Percentiles rank a stretch among this genome's conserved stretches.
Evolutionary conservation across 1,140 invertebrate genomes (phyloP).

Genomic region (Epicauta chinensis): DNA sequence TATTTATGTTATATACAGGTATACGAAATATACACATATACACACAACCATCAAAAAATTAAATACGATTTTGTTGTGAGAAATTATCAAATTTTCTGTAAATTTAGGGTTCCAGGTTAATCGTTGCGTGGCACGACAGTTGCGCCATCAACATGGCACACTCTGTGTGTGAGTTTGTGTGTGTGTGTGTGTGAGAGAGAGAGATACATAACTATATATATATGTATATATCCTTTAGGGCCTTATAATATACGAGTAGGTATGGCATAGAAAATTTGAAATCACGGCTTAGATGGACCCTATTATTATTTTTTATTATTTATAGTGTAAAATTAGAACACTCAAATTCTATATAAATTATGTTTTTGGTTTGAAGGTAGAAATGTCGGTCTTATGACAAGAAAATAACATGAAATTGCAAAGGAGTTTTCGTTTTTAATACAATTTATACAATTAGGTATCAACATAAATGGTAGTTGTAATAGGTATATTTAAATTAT

Average conservation of each 20-base stretch:
- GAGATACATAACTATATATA: slow-evolving; percentile 7
- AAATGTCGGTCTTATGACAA: slow-evolving; percentile 6
- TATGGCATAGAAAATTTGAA: slow-evolving; percentile 15
- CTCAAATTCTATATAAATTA: slow-evolving; percentile 9
- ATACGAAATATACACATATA: no score
- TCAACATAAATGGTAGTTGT: no score
- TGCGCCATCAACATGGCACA: slow-evolving; percentile 15
- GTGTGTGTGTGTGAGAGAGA: no score
- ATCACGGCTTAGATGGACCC: slow-evolving; percentile 11
- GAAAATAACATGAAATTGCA: slow-evolving; percentile 6
- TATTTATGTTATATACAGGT: no score
- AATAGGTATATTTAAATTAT: no score
- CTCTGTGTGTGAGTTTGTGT: no score
- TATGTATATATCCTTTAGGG: slow-evolving; percentile 5
- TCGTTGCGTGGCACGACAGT: slow-evolving; percentile 15
- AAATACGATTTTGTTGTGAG: slow-evolving; percentile 17
- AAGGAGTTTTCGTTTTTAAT: no score
- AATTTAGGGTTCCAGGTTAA: slow-evolving; percentile 16
- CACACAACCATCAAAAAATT: slow-evolving; percentile 5
- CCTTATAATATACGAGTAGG: slow-evolving; percentile 11
- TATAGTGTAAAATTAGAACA: slow-evolving; percentile 17
- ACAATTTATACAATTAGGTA: no score
- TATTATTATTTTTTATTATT: slow-evolving; percentile 16
- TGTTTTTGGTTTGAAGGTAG: slow-evolving; percentile 5
- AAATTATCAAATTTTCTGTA: slow-evolving; percentile 17